These are phyloP conservation scores for Calypte anna DNA, from an alignment of 2,113 vertebrate species.

Conservation along the genomic window DNA sequence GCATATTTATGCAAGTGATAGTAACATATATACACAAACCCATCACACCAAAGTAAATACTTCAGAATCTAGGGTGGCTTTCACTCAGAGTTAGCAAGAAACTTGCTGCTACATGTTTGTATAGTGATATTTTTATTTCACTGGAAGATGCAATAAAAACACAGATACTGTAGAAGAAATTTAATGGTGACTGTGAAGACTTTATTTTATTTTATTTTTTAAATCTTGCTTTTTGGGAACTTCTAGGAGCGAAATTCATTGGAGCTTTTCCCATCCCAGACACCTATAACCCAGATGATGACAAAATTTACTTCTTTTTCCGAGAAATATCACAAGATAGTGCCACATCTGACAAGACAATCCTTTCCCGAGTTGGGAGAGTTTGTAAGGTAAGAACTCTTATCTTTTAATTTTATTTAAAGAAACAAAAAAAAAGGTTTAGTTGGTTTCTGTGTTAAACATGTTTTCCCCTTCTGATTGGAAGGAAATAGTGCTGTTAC, in stretches of 20 bases:
- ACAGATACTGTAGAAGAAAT: neutral
- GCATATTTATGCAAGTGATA: neutral
- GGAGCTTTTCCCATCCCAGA: conserved; percentile 91
- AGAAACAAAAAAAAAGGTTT: neutral
- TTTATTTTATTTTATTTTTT: neutral
- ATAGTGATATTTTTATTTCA: neutral
- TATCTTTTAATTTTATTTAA: neutral
- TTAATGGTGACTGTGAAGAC: neutral
- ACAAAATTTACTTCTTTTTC: conserved; percentile 99
- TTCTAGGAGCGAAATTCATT: conserved; percentile 93
- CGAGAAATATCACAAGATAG: conserved; percentile 92
- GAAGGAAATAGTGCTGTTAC: neutral
- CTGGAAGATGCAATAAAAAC: neutral
- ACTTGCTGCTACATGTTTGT: neutral
- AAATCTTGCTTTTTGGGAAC: neutral
- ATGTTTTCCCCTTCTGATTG: neutral
- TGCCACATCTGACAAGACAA: conserved; percentile 86
- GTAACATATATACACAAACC: neutral
- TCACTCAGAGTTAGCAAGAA: neutral
- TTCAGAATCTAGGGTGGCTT: neutral
- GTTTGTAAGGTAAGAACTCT: conserved; percentile 89
- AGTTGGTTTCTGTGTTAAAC: neutral
- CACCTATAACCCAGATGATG: conserved; percentile 95
- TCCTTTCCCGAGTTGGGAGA: conserved; percentile 93
- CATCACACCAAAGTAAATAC: neutral